Base-by-base conservation (phyloP, 2,113 vertebrate genomes). In the Callionymus lyra region DNA sequence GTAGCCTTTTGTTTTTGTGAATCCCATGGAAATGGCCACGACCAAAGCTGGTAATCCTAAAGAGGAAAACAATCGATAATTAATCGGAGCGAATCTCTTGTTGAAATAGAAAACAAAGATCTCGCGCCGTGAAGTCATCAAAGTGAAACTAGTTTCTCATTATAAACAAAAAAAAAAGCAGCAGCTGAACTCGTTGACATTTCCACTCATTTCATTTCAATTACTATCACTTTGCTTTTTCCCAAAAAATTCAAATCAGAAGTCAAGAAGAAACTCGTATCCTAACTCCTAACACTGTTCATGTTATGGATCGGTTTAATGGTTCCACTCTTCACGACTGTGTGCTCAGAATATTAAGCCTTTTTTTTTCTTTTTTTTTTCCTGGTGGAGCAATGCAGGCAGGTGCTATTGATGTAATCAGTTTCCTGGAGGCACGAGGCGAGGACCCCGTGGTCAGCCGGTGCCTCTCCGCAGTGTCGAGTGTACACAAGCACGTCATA, bases 1-100 rank as follows among this genome's bases (percentile, higher is more conserved):
- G 34, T 98, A 99, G 84, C 95, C 95, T 71, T 97, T 99, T 37
- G 95, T 94, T 87, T 97, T 95, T 59, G 95, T 99, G 83, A 98
- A 99, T 78, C 95, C 95, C 84, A 99, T 96, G 46, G 95, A 99
- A 61, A 97, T 91, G 40, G 95, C 95, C 69, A 99, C 95, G 54
- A 99, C 94, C 79, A 99, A 81, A 44, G 95, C 95, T 67, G 95
- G 95, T 70, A 99, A 84, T 73, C 95, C 95, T 99, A 77, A 18
- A 83, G 81, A 72, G 74, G 77, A 68, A 65, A 64, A 56, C 47
- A 74, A 69, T 66, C 54, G 45, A 64, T 50, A 59, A 47, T 72
- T 73, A 61, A 53, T 60, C 27, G 5, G 65, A 43, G 41, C 13
- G 36, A 38, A 14, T 64, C 38, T 19, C 38, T 47, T 42, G 42